Base-by-base conservation (phyloP, 2,888 invertebrate genomes). In the Adelognathus sp. region DNA sequence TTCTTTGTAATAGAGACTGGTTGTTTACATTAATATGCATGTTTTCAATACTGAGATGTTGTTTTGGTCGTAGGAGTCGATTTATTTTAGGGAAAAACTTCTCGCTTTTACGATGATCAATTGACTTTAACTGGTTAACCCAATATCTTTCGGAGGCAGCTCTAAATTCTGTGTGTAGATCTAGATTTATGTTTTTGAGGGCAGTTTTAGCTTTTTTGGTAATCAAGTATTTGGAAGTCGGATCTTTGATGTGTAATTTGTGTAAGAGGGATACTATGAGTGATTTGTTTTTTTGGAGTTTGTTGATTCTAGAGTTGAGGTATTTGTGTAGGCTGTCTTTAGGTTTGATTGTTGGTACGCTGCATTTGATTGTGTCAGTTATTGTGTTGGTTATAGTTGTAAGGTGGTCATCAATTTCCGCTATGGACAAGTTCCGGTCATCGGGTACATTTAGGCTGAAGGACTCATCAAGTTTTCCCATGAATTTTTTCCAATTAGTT, bases 401-500 rank as follows among this genome's bases (percentile, higher is more conserved):
- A 41, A 69, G 27, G 3, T 69, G 21, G 0, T 33, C 16, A 11
- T 69, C 58, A 1, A 69, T 58, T 14, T 58, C 58, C 6, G 16
- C 11, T 4, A 16, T 39, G 2, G 56, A n/a, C 11, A 58, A 27
- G 5, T 69, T 69, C 3, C 56, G 27, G 11, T 69, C 41, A 7
- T 21, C 9, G 11, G 56, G 69, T 5, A 69, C 21, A 0, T 6
- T 16, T 1, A n/a, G 1, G 7, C 21, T 16, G 11, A 16, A 36
- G 11, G 1, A 16, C 0, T 16, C 16, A 2, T 58, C 31, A 7
- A 58, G 9, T 1, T n/a, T n/a, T n/a, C n/a, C n/a, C n/a, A n/a
- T n/a, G n/a, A n/a, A n/a, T n/a, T n/a, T n/a, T n/a, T n/a, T 16
- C 36, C 36, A 36, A 7, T 71, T 60, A 31, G 44, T 46, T n/a